These are phyloP conservation scores for Merodon equestris DNA, from an alignment of 2,888 invertebrate species.

Conservation along the genomic window DNA sequence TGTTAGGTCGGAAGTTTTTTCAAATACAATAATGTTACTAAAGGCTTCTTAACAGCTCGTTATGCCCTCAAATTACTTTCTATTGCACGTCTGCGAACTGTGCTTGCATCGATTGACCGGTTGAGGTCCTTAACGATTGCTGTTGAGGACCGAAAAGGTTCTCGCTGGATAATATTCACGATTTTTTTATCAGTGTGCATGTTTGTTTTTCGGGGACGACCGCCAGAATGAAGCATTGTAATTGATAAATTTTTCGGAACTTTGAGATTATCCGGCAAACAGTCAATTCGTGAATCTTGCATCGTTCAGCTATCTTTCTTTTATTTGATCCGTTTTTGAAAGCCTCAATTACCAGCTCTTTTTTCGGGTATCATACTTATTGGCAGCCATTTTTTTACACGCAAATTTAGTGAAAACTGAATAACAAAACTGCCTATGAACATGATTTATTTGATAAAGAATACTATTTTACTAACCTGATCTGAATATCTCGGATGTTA, in stretches of 20 bases:
- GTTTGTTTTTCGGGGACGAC: background rate
- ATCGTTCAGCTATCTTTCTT: slow-evolving; percentile 11
- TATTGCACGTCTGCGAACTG: slow-evolving; percentile 8
- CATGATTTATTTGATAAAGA: slow-evolving; percentile 4
- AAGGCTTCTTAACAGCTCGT: background rate
- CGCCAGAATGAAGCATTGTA: too few relatives aligned
- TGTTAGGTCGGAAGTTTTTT: too few relatives aligned
- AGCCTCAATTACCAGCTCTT: slow-evolving; percentile 11
- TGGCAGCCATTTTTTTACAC: slow-evolving; percentile 2
- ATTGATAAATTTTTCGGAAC: too few relatives aligned
- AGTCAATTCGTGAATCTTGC: slow-evolving; percentile 3
- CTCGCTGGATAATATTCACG: background rate
- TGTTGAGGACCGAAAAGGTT: background rate
- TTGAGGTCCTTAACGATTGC: slow-evolving; percentile 7
- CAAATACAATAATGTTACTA: background rate
- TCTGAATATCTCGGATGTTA: slow-evolving; percentile 10
- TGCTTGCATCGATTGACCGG: slow-evolving; percentile 1
- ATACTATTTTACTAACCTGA: slow-evolving; percentile 1
- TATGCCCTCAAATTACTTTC: slow-evolving; percentile 3
- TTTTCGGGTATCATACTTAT: slow-evolving; percentile 10
- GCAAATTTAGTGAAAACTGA: background rate
- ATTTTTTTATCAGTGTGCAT: background rate
- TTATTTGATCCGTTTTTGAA: background rate
- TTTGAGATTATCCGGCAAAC: background rate
- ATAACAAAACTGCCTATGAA: slow-evolving; percentile 5